Evolutionary conservation across 2,113 vertebrate genomes (phyloP).

Genomic region (Thunnus thynnus): DNA sequence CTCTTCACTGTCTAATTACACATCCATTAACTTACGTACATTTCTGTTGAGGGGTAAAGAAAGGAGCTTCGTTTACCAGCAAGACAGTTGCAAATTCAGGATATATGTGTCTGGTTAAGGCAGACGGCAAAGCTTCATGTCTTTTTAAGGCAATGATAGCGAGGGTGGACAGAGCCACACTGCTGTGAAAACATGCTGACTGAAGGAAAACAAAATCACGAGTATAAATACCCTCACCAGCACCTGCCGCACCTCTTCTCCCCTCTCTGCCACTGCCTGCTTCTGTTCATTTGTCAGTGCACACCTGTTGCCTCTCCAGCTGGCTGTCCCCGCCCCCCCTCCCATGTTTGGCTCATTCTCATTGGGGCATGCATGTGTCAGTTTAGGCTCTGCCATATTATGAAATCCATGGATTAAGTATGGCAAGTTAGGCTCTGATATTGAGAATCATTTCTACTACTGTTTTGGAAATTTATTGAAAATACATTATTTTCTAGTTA

Average conservation of each 20-base stretch:
- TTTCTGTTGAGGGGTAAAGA: not conserved
- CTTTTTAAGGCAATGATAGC: slow-evolving; percentile 70
- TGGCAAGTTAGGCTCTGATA: slow-evolving; percentile 24
- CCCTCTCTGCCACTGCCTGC: slow-evolving; percentile 28
- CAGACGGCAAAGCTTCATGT: slow-evolving; percentile 21
- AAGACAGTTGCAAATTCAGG: slow-evolving; percentile 5
- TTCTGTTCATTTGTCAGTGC: slow-evolving; percentile 55
- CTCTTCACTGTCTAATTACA: not conserved
- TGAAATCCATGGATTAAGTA: slow-evolving; percentile 25
- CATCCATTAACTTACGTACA: not conserved
- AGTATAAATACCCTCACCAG: slow-evolving; percentile 80
- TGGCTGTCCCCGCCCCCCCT: not conserved
- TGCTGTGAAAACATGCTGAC: slow-evolving; percentile 81
- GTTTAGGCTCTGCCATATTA: slow-evolving; percentile 20
- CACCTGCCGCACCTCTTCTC: slow-evolving; percentile 70
- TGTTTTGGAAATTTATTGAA: not conserved
- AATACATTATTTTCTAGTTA: slow-evolving; percentile 8
- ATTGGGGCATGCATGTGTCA: slow-evolving; percentile 34
- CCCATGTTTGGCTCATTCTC: slow-evolving; percentile 1
- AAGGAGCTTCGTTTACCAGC: not conserved
- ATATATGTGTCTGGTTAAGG: slow-evolving; percentile 5
- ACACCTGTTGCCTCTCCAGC: slow-evolving; percentile 66
- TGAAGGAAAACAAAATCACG: slow-evolving; percentile 73
- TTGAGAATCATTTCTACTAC: slow-evolving; percentile 19
- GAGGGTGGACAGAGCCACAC: slow-evolving; percentile 25